Evolutionary conservation across 2,797 vertebrate species (phyloP), one percentile per base, ranked within the genome.

Genomic region (Siniperca scherzeri): DNA sequence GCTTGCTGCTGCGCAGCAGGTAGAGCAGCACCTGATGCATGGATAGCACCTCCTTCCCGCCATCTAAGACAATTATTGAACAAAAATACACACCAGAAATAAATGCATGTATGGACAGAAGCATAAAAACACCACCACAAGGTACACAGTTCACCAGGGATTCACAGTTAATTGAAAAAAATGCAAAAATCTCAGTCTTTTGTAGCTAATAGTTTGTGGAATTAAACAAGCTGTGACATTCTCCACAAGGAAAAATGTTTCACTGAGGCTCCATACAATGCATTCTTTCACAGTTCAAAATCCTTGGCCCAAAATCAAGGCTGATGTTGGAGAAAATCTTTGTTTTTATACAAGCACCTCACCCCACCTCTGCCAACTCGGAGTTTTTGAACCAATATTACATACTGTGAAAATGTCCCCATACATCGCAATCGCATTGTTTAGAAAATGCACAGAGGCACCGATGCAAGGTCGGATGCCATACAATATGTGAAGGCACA

Each of bases 21-120:
- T 99, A 99, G 11, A 99, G 96, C 72, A 99, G 96, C 80, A 99
- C 99, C 96, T 99, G 99, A 89, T 99, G 98, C 99, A 99, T 99
- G 27, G 98, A 99, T 68, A 99, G 92, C 76, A 99, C 98, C 94
- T 99, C 98, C 91, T 99, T 99, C 48, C 98, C 99, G 2, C 98
- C 98, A 71, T 99, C 98, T 99, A 17, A 48, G 55, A 83, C 22
- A 12, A 53, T 66, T 65, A 7, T 61, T 1, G 7, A 61, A 69
- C 21, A 59, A 0, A 73, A 56, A 50, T 4, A 30, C 10, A 57
- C 21, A 14, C 4, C 7, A 12, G n/a, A 33, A 38, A 19, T 30
- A 7, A 46, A 78, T 8, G 33, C 21, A 42, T 3, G 19, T 12
- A 7, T 14, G 16, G 21, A 42, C 6, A 22, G 6, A 13, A 33